Conservation (phyloP, 2,888 invertebrate genomes). For the Chesias legatella region DNA sequence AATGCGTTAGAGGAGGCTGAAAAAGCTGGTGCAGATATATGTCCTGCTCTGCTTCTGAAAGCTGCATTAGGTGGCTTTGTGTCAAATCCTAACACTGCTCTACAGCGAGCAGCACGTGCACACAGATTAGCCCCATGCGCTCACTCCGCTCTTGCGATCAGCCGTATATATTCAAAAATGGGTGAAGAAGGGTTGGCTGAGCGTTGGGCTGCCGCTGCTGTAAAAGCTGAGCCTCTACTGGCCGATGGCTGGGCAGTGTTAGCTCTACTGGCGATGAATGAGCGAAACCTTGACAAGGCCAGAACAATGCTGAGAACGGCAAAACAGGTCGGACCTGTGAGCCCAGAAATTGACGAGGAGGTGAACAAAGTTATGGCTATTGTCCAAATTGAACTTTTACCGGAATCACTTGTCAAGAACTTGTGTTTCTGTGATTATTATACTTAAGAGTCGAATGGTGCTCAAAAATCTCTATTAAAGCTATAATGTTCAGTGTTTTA, state of each 20-base stretch:
- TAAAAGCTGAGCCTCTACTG: slow-evolving; percentile 58
- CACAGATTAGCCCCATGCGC: slow-evolving; percentile 59
- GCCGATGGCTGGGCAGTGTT: slow-evolving; percentile 70
- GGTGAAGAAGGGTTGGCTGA: slow-evolving; percentile 52
- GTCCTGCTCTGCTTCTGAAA: slow-evolving; percentile 49
- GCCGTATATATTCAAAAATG: slow-evolving; percentile 50
- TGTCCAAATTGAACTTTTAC: slow-evolving; percentile 44
- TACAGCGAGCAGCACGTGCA: slow-evolving; percentile 64
- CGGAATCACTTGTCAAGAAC: slow-evolving; percentile 55
- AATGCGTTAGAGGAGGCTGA: slow-evolving; percentile 51
- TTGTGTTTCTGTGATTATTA: slow-evolving; percentile 57
- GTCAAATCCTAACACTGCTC: slow-evolving; percentile 42
- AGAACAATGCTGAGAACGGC: slow-evolving; percentile 61
- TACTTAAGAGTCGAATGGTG: slow-evolving; percentile 1
- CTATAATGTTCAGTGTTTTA: too few species aligned
- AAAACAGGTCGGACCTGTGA: slow-evolving; percentile 56
- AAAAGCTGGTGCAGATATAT: slow-evolving; percentile 45
- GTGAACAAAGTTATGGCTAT: slow-evolving; percentile 46
- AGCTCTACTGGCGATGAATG: slow-evolving; percentile 56
- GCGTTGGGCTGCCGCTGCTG: slow-evolving; percentile 63
- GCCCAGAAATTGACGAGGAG: slow-evolving; percentile 52
- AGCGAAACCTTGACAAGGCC: slow-evolving; percentile 52
- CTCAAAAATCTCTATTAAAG: too few species aligned
- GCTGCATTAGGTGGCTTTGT: slow-evolving; percentile 51
- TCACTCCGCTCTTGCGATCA: slow-evolving; percentile 57